Base-by-base conservation (phyloP, 2,113 vertebrate species). In the Microcebus tavaratra region DNA sequence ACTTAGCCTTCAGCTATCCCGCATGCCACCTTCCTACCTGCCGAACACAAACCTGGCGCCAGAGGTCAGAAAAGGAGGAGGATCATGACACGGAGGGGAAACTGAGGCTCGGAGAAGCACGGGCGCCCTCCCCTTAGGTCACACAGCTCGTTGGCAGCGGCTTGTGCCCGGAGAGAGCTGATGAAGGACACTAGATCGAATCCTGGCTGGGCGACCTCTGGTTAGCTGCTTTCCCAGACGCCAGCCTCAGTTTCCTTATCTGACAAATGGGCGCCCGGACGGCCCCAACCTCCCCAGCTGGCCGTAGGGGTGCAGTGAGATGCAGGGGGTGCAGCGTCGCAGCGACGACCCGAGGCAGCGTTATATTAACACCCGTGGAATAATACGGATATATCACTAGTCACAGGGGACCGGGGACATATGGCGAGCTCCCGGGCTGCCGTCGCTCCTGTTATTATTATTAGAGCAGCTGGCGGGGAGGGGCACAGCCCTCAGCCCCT, bases 401-500 rank as follows among this genome's bases (percentile, higher is more conserved):
- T 63, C 57, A 92, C 29, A 53, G 53, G 53, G 72, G 42, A 59
- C 15, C 20, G 57, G 15, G 63, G 75, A 39, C 92, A 82, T 84
- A 89, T 67, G 88, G 93, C 39, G 90, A 80, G 91, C 39, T 63
- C 50, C 42, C 90, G 55, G 61, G 42, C 78, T 84, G 92, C 83
- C n/a, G 72, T 21, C 29, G 92, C 78, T 70, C 50, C 8, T 25
- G 45, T 45, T 0, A 29, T 88, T 73, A 48, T 85, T 29, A 89
- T 68, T 45, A 73, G 76, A 50, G 67, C 39, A 53, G 42, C 80
- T 29, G 75, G 53, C 11, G 61, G 39, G 55, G 17, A 50, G 6
- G 15, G 12, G 39, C 25, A 27, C n/a, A 59, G 31, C 57, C 18
- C 59, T 57, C 36, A 31, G 36, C 10, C 42, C n/a, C 82, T 61